Evolutionary conservation across 2,797 vertebrate species (phyloP).

Genomic region (Gallinago stenura): DNA sequence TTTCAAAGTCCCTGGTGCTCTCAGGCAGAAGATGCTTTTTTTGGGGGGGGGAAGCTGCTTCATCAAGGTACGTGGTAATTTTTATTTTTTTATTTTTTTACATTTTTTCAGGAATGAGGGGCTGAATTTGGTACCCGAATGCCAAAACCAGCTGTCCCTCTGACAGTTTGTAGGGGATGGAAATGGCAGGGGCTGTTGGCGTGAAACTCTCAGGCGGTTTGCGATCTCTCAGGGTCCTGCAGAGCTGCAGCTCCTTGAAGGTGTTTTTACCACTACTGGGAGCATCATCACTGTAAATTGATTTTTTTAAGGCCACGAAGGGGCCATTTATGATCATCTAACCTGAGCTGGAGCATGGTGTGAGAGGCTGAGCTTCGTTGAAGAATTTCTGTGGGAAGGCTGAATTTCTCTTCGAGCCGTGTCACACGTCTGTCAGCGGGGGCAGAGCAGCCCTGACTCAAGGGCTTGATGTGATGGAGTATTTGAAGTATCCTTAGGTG

Average conservation of each 20-base stretch:
- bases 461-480: neutral
- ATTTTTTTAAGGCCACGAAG: neutral
- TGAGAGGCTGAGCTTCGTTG: neutral
- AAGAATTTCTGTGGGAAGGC: neutral
- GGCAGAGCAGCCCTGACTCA: neutral
- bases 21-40: neutral
- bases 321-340: neutral
- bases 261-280: neutral
- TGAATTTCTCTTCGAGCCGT: neutral
- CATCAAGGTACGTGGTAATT: neutral
- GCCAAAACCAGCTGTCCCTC: neutral
- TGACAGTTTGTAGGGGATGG: neutral
- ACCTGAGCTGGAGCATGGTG: neutral
- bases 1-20: neutral
- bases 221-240: neutral
- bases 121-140: neutral
- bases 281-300: neutral
- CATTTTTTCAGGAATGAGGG: neutral
- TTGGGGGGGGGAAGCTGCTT: neutral
- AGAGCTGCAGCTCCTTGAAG: neutral
- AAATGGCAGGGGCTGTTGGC: neutral
- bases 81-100: neutral
- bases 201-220: neutral
- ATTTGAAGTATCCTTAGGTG: neutral
- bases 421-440: neutral